Base-by-base conservation (phyloP, 35 echinoderm and acorn worm species). In the Lytechinus variegatus region DNA sequence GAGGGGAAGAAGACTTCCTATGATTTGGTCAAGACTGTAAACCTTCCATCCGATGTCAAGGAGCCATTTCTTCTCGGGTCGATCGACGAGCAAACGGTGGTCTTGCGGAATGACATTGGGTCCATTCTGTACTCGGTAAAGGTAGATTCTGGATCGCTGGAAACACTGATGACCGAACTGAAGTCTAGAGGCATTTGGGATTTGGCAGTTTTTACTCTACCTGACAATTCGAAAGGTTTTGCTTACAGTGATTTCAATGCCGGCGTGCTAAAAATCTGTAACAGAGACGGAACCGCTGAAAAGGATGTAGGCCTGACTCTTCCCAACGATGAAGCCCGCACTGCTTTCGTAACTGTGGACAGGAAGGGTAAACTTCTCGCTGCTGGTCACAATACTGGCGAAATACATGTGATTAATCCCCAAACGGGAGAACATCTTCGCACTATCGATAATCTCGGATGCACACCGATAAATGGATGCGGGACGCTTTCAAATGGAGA, bases 11-110 rank as follows among this genome's bases (percentile, higher is more conserved):
- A 14, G 27, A 4, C 9, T 53, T 57, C 92, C 21, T 57, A 8
- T 57, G 92, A 93, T 8, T 21, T 93, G 92, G 54, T 93, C 53
- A 57, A 93, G 55, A 93, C 92, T 13, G 53, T 93, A 10, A 57
- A 57, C 1, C 9, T 93, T 53, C n/a, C 54, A 24, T 29, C 53
- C 12, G 53, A 93, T 24, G 57, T 57, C 19, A 8, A 54, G 3
- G 92, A 93, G 53, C 92, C 54, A 33, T 93, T 93, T 57, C 92
- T 27, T 53, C 52, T 93, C 2, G 16, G 92, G 9, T 19, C 53
- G 9, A 54, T 93, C 0, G 54, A 28, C 6, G 9, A 93, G 54
- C 52, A 93, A 10, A 57, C 54, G 28, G 55, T 93, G 27, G 92
- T 53, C 5, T 52, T 93, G 9, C 52, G 54, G 27, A 54, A 57